Conservation (phyloP, 2,888 invertebrate species). For the Lasioglossum pauxillum region DNA sequence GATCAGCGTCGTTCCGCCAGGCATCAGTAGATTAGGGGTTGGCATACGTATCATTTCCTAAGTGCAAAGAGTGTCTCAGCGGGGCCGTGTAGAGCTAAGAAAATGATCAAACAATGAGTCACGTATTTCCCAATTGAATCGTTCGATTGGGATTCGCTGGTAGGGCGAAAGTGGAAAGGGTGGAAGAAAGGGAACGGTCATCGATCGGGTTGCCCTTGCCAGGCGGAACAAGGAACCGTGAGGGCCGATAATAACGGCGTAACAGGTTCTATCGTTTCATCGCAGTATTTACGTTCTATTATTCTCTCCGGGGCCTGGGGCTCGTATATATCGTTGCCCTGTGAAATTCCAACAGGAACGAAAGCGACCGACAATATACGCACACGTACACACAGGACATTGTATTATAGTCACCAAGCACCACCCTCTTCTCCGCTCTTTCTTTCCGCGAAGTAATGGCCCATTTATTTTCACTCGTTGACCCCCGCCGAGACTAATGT, state of each 20-base stretch:
- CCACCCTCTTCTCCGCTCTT: neutral
- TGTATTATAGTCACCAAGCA: conserved; percentile 41
- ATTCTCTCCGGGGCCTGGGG: conserved; percentile 49
- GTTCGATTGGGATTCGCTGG: conserved; percentile 11
- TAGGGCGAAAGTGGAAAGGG: neutral
- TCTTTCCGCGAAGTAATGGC: conserved; percentile 72
- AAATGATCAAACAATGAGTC: conserved; percentile 16
- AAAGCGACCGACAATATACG: conserved; percentile 42
- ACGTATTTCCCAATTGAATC: conserved; percentile 23
- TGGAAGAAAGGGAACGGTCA: neutral
- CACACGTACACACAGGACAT: conserved; percentile 26
- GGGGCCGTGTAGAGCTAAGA: conserved; percentile 7
- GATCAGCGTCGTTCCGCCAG: neutral
- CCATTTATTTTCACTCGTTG: conserved; percentile 79
- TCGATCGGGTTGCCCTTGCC: conserved; percentile 17
- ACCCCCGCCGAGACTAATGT: conserved; percentile 77
- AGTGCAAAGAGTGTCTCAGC: neutral
- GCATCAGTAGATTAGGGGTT: neutral
- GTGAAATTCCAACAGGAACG: conserved; percentile 65
- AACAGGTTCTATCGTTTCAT: conserved; percentile 70
- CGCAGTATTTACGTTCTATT: conserved; percentile 69
- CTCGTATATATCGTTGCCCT: conserved; percentile 62
- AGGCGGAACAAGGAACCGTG: neutral
- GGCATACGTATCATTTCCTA: neutral
- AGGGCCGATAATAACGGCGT: conserved; percentile 55